phyloP scores from a whole-genome alignment of 2,113 vertebrate genomes.

The Alexandromys fortis region DNA sequence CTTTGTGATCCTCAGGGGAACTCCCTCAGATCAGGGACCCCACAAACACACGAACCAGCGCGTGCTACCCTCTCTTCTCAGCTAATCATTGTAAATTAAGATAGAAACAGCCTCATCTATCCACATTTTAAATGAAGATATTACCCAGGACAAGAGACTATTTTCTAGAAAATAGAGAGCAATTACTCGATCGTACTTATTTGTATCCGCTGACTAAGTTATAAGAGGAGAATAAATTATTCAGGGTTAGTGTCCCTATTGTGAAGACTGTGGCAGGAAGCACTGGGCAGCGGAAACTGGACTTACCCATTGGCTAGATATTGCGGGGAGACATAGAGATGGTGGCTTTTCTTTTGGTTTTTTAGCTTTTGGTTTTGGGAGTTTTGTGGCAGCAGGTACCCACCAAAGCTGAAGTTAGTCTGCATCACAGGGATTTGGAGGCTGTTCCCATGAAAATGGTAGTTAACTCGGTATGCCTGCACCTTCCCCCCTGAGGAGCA shows the following conservation, averaged over 20 bases:
- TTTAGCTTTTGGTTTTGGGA: no score
- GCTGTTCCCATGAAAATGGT: no score
- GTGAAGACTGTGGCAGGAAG: not conserved
- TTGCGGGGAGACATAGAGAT: no score
- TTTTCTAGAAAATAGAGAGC: conserved; percentile 33
- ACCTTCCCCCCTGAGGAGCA: accelerated
- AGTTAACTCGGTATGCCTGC: not conserved
- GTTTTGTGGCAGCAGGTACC: not conserved
- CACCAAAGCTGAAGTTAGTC: not conserved
- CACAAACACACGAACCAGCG: not conserved
- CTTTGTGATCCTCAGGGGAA: not conserved
- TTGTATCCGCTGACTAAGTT: conserved; percentile 50
- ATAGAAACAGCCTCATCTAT: not conserved
- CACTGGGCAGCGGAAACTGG: not conserved
- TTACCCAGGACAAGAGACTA: not conserved
- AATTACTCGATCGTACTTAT: not conserved
- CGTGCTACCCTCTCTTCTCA: not conserved
- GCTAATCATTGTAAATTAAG: not conserved
- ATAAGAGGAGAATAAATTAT: not conserved
- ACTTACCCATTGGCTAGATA: not conserved
- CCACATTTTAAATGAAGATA: conserved; percentile 26
- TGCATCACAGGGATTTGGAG: not conserved
- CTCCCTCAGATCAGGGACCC: no score
- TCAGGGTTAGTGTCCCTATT: not conserved
- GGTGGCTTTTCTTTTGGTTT: not conserved